Percentiles rank a stretch among this genome's conserved stretches.
These are phyloP conservation scores for Patagioenas fasciata DNA, from an alignment of 2,113 vertebrate genomes.

Conservation along the genomic window DNA sequence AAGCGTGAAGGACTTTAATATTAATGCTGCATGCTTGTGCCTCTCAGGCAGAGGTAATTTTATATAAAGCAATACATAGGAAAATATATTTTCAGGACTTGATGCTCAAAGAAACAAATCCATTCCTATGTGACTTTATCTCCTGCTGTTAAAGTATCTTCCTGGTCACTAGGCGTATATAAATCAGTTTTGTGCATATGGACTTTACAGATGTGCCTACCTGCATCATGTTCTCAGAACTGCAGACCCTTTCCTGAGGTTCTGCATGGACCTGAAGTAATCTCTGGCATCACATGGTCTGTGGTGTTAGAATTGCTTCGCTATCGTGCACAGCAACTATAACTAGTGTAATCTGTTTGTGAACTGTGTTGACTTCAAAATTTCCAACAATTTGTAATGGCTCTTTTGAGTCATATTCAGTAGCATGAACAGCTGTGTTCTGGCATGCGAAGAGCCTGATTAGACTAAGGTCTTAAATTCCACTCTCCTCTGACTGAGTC, in stretches of 20 bases:
- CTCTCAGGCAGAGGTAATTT: not conserved
- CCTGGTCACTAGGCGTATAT: not conserved
- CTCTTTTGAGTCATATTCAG: not conserved
- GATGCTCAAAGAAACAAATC: not conserved
- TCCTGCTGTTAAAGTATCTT: not conserved
- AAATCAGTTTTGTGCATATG: not conserved
- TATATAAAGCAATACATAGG: not conserved
- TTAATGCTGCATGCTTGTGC: not conserved
- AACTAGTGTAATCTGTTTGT: not conserved
- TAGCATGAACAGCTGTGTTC: not conserved
- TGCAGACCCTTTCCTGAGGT: not conserved
- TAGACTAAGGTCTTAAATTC: not conserved
- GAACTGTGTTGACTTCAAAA: not conserved
- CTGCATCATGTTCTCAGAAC: not conserved
- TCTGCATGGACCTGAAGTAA: not conserved
- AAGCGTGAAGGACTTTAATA: not conserved
- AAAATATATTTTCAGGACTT: not conserved
- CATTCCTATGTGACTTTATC: not conserved
- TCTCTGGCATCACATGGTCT: not conserved
- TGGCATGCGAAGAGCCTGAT: not conserved
- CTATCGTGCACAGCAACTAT: not conserved
- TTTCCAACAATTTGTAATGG: not conserved
- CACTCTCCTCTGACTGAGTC: not conserved
- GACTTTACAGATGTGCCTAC: not conserved
- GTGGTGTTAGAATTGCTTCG: not conserved